Conservation (phyloP, 2,113 vertebrate species). For the Nipponia nippon region DNA sequence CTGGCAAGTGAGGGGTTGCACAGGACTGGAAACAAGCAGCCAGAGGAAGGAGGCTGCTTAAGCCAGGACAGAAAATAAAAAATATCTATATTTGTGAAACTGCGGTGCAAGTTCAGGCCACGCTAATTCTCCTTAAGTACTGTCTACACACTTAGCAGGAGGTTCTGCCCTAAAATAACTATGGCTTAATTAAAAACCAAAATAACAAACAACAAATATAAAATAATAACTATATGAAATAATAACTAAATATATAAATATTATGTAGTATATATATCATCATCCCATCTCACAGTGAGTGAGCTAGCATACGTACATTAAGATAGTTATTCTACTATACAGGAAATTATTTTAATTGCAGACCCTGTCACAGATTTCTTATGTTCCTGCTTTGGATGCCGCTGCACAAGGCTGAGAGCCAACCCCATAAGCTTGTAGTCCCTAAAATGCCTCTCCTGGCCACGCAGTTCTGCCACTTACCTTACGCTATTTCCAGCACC, state of each 20-base stretch:
- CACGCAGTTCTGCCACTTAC: background rate
- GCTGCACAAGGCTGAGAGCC: background rate
- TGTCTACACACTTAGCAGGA: background rate
- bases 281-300: background rate
- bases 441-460: background rate
- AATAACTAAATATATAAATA: background rate
- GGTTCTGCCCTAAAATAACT: background rate
- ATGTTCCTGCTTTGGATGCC: background rate
- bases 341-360: background rate
- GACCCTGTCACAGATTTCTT: background rate
- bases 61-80: background rate
- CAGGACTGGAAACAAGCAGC: background rate
- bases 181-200: background rate
- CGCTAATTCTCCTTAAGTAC: background rate
- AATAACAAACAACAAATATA: background rate
- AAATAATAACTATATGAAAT: no score
- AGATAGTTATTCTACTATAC: background rate
- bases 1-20: background rate
- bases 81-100: background rate
- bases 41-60: background rate
- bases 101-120: background rate
- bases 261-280: no score
- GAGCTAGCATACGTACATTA: background rate
- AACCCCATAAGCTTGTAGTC: background rate
- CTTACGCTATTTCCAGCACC: background rate